phyloP scores from a whole-genome alignment of 1,140 invertebrate species.

The Lutraria rhynchaena region DNA sequence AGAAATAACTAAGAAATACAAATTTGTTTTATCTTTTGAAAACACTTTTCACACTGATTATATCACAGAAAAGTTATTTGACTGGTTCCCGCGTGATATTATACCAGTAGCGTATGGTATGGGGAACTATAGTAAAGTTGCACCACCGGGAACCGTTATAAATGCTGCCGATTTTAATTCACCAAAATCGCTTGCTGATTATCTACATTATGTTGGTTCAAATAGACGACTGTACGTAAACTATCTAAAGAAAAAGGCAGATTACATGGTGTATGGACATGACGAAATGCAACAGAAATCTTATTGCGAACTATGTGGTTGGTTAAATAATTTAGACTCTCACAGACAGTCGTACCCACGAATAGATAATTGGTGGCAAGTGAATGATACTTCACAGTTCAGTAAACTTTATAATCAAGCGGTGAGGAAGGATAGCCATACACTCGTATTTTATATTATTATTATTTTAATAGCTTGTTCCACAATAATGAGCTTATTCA shows the following conservation, averaged over 20 bases:
- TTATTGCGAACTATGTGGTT: constrained; percentile 8
- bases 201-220: neutral
- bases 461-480: no score
- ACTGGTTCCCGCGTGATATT: constrained; percentile 21
- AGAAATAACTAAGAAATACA: constrained; percentile 49
- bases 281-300: constrained; percentile 17
- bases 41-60: constrained; percentile 98
- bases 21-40: constrained; percentile 81
- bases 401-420: constrained; percentile 9
- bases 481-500: no score
- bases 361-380: constrained; percentile 11
- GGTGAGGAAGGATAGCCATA: no score
- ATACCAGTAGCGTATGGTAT: constrained; percentile 28
- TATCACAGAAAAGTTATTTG: constrained; percentile 97
- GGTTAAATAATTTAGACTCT: neutral
- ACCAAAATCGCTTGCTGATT: constrained; percentile 18
- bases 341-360: constrained; percentile 16
- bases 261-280: neutral
- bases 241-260: constrained; percentile 14
- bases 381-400: constrained; percentile 5
- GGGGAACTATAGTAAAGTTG: constrained; percentile 2
- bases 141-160: constrained; percentile 9
- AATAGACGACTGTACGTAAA: constrained; percentile 2
- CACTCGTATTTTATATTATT: no score
- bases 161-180: constrained; percentile 27